phyloP scores from a whole-genome alignment of 2,113 vertebrate species.

The Plotosus lineatus region DNA sequence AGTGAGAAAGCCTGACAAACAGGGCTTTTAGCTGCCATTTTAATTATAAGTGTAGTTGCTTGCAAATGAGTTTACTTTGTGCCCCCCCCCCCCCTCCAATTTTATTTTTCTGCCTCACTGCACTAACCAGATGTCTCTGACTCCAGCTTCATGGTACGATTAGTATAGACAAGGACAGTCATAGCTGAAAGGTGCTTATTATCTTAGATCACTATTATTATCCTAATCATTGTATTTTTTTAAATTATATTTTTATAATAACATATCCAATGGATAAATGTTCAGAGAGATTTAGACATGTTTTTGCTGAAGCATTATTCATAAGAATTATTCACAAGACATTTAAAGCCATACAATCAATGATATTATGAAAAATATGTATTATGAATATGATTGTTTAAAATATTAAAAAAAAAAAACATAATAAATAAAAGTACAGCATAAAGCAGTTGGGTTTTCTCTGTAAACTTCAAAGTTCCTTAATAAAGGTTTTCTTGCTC shows the following conservation, averaged over 20 bases:
- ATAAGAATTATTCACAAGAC: no score
- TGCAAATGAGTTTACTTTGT: constrained; percentile 70
- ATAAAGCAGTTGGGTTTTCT: not conserved
- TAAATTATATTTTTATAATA: no score
- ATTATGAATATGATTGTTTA: not conserved
- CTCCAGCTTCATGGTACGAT: not conserved
- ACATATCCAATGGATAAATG: not conserved
- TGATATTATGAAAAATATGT: not conserved
- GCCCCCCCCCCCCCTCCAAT: constrained; percentile 2
- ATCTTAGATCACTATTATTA: not conserved
- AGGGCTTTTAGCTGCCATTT: constrained; percentile 72
- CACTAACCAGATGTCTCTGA: not conserved
- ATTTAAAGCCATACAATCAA: not conserved
- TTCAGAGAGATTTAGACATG: no score
- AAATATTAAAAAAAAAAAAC: not conserved
- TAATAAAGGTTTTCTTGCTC: not conserved
- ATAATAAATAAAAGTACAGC: not conserved
- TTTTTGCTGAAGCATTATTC: not conserved
- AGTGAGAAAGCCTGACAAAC: constrained; percentile 70
- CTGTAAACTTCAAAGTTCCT: not conserved
- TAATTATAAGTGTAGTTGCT: constrained; percentile 69
- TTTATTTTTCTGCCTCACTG: constrained; percentile 3
- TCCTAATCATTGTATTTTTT: not conserved
- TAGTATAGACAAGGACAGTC: not conserved
- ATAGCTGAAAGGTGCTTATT: not conserved